Base-by-base conservation (phyloP, 2,797 vertebrate genomes). In the Characodon lateralis region DNA sequence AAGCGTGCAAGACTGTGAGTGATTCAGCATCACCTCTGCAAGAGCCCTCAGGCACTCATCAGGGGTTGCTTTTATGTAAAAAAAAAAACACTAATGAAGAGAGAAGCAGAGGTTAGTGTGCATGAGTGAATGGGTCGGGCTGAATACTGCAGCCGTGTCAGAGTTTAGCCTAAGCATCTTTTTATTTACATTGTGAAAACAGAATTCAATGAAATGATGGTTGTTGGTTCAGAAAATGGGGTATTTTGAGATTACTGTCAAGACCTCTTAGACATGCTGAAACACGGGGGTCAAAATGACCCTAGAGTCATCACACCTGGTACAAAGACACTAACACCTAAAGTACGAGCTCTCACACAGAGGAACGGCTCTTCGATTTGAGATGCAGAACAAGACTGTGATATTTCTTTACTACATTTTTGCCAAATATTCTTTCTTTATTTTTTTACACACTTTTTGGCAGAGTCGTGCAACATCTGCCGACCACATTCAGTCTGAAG, bases 261-360 rank as follows among this genome's bases (percentile, higher is more conserved):
- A 28, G 50, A 39, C 73, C 58, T 82, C 53, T 51, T 39, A 76
- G 41, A 74, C 58, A 71, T 59, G 65, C n/a, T 63, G 5, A 7
- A 76, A 74, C 8, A 20, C 14, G 41, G 0, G 73, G 76, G 85
- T 89, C 81, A 55, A 74, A 70, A 72, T 65, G 80, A 91, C 88
- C 84, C 72, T 72, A 84, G 72, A n/a, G 14, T 3, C 28, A 73
- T 85, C 69, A 72, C 88, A 81, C 81, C 74, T 87, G 77, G 61
- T 78, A 58, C 71, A 48, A 55, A 35, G 70, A 41, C 22, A 12
- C 26, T 78, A 72, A 82, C 86, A 83, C 79, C 31, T 7, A 63
- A 70, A 65, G 81, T 75, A 8, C 43, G 4, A 58, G n/a, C 59
- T 65, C 66, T 31, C 66, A 66, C 63, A 68, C 41, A 68, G 22